phyloP scores from a whole-genome alignment of 2,888 invertebrate genomes.

The Tolmerus cingulatus region DNA sequence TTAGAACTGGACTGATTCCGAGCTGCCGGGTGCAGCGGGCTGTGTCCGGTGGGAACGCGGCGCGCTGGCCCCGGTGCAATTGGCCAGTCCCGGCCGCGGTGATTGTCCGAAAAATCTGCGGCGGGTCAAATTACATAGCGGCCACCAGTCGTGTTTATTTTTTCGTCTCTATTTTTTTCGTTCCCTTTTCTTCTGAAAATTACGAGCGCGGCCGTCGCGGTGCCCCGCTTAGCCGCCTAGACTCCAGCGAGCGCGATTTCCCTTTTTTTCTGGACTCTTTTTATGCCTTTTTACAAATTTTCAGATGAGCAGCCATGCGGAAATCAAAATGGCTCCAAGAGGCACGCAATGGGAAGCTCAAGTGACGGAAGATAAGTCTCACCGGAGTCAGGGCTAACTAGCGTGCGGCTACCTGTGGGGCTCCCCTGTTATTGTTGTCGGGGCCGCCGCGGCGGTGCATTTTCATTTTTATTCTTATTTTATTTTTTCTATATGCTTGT shows the following conservation, averaged over 20 bases:
- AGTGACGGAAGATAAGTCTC: conserved; percentile 40
- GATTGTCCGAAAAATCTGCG: conserved; percentile 40
- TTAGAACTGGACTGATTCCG: conserved; percentile 25
- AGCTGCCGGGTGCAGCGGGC: conserved; percentile 19
- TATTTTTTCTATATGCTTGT: neutral
- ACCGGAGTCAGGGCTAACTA: conserved; percentile 36
- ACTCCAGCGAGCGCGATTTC: neutral
- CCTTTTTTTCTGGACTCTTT: neutral
- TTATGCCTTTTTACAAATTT: conserved; percentile 52
- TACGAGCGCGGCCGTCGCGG: neutral
- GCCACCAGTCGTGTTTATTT: neutral
- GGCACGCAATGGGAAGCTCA: conserved; percentile 49
- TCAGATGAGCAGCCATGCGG: conserved; percentile 65
- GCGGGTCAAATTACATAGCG: conserved; percentile 31
- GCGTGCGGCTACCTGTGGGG: conserved; percentile 32
- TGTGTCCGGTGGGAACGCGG: conserved; percentile 27
- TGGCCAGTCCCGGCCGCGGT: conserved; percentile 17
- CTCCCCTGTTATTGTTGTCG: conserved; percentile 33
- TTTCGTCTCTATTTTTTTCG: too few species aligned
- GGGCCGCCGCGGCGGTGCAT: neutral
- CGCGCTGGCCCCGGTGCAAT: conserved; percentile 22
- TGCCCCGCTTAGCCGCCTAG: neutral
- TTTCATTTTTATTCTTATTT: neutral
- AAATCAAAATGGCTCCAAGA: conserved; percentile 54
- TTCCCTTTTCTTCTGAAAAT: conserved; percentile 8